Evolutionary conservation across 2,888 invertebrate genomes (phyloP).

Genomic region (Rhagonycha fulva): DNA sequence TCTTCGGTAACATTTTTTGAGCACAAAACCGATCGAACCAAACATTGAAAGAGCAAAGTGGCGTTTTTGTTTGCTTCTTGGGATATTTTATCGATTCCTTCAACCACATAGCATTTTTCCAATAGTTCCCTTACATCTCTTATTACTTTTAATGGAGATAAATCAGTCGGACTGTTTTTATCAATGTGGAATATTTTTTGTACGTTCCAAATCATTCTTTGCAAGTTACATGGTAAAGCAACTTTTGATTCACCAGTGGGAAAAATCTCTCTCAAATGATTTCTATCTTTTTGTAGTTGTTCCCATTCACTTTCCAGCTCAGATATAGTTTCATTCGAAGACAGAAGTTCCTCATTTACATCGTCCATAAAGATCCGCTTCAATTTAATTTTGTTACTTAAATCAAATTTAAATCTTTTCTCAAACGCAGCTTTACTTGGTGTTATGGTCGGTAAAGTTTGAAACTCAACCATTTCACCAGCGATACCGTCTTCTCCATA

Average conservation of each 20-base stretch:
- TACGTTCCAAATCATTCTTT: constrained; percentile 99
- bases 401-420: constrained; percentile 94
- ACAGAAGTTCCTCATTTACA: constrained; percentile 90
- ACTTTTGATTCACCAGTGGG: constrained; percentile 96
- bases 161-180: constrained; percentile 87
- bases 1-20: constrained; percentile 97
- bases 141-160: constrained; percentile 91
- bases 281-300: constrained; percentile 85
- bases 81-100: constrained; percentile 94
- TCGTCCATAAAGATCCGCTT: constrained; percentile 91
- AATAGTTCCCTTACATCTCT: constrained; percentile 88
- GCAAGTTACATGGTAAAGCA: constrained; percentile 96
- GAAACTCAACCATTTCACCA: constrained; percentile 95
- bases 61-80: constrained; percentile 98
- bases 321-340: constrained; percentile 87
- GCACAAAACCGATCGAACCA: constrained; percentile 92
- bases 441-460: constrained; percentile 92
- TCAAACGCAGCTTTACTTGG: constrained; percentile 95
- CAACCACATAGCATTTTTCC: constrained; percentile 89
- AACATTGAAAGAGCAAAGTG: constrained; percentile 93
- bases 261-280: constrained; percentile 88
- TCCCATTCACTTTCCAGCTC: constrained; percentile 97
- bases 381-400: constrained; percentile 90
- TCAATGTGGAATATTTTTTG: constrained; percentile 99
- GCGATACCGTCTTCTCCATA: constrained; percentile 99